phyloP scores from a whole-genome alignment of 2,888 invertebrate genomes.

The Leucoptera coffeella region DNA sequence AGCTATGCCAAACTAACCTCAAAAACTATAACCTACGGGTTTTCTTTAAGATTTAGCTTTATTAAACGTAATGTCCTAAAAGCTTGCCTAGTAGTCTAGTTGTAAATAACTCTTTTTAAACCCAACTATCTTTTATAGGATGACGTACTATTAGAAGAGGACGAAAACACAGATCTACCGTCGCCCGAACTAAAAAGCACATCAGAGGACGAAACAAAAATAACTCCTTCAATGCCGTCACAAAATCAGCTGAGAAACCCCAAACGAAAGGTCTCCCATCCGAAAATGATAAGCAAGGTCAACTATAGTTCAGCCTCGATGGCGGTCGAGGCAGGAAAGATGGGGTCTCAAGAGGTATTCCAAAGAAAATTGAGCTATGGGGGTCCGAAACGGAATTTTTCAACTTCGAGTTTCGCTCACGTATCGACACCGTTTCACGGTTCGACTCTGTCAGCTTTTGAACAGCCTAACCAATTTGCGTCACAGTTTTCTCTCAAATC shows the following conservation, averaged over 20 bases:
- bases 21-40: no score
- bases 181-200: no score
- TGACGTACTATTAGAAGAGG: constrained; percentile 37
- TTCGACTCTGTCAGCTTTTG: constrained; percentile 70
- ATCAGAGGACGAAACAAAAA: constrained; percentile 14
- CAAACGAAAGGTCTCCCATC: constrained; percentile 27
- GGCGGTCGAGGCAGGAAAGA: constrained; percentile 47
- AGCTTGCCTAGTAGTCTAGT: no score
- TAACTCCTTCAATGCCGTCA: constrained; percentile 14
- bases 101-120: not conserved
- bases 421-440: constrained; percentile 81
- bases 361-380: constrained; percentile 22
- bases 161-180: no score
- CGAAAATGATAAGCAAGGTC: constrained; percentile 22
- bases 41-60: no score
- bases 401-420: constrained; percentile 77
- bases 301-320: constrained; percentile 56
- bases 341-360: constrained; percentile 30
- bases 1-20: no score
- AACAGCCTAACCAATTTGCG: constrained; percentile 69
- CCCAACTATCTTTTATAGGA: constrained; percentile 20
- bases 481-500: constrained; percentile 72
- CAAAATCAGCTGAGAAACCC: constrained; percentile 19
- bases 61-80: no score
- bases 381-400: constrained; percentile 60